These are phyloP conservation scores for Dasypus novemcinctus DNA, from an alignment of 2,113 vertebrate genomes.

Conservation along the genomic window DNA sequence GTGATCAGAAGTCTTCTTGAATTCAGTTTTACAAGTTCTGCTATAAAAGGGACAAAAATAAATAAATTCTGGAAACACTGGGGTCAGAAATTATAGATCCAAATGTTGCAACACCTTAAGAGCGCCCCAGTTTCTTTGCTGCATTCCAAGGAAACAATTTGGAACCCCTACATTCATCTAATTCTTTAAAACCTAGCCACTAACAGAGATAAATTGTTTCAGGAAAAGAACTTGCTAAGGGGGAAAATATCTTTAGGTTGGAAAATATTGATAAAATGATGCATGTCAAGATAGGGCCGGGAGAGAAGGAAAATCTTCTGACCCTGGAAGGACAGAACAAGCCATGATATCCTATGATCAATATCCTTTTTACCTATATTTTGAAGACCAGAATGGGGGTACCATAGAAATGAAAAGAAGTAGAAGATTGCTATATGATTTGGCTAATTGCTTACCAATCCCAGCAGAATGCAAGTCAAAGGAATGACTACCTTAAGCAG, in stretches of 20 bases:
- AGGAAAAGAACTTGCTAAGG: background rate
- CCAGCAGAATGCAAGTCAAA: background rate
- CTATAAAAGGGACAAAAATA: background rate
- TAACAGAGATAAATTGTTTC: background rate
- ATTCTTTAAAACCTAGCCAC: background rate
- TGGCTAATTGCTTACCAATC: background rate
- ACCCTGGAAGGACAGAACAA: background rate
- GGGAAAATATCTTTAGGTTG: background rate
- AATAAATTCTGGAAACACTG: background rate
- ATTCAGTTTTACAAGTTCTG: background rate
- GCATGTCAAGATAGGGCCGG: background rate
- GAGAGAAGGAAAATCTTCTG: background rate
- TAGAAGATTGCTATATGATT: background rate
- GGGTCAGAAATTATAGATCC: background rate
- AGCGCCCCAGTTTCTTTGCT: background rate
- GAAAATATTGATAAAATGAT: background rate
- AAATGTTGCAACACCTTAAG: background rate
- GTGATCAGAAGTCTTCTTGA: too few relatives aligned
- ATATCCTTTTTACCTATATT: background rate
- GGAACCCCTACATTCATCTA: background rate
- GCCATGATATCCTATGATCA: background rate
- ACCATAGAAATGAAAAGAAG: background rate
- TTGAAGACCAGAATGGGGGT: background rate
- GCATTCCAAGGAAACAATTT: background rate
- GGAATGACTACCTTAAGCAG: background rate